Conservation (phyloP, 2,888 invertebrate species). For the Drosophila melanocephala region DNA sequence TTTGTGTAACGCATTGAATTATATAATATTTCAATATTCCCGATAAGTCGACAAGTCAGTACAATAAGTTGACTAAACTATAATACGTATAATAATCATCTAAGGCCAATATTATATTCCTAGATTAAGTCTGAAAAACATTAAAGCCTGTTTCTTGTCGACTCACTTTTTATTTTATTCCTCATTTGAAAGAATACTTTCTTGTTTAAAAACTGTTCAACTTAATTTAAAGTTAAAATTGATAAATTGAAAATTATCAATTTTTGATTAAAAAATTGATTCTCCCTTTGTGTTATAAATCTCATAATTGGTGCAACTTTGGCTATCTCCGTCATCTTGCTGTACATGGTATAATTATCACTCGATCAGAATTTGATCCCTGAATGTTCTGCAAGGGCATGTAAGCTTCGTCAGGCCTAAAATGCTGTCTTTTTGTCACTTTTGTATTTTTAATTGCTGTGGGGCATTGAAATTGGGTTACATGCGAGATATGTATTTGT, state of each 20-base stretch:
- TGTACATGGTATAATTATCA: neutral
- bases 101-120: neutral
- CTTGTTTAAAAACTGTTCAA: neutral
- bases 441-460: slow-evolving; percentile 61
- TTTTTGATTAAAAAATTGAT: neutral
- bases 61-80: no score
- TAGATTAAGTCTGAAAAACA: neutral
- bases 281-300: no score
- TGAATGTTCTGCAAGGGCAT: neutral
- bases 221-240: neutral
- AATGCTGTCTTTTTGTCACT: neutral
- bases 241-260: neutral
- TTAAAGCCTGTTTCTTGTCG: neutral
- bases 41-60: neutral
- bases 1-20: neutral
- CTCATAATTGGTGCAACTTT: neutral
- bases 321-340: neutral
- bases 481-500: slow-evolving; percentile 39
- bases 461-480: slow-evolving; percentile 44
- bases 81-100: neutral
- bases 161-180: neutral
- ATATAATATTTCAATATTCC: neutral
- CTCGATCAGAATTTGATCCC: no score
- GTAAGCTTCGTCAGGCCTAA: neutral
- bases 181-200: neutral